Conservation (phyloP, 2,113 vertebrate species). For the Phaethornis superciliosus region DNA sequence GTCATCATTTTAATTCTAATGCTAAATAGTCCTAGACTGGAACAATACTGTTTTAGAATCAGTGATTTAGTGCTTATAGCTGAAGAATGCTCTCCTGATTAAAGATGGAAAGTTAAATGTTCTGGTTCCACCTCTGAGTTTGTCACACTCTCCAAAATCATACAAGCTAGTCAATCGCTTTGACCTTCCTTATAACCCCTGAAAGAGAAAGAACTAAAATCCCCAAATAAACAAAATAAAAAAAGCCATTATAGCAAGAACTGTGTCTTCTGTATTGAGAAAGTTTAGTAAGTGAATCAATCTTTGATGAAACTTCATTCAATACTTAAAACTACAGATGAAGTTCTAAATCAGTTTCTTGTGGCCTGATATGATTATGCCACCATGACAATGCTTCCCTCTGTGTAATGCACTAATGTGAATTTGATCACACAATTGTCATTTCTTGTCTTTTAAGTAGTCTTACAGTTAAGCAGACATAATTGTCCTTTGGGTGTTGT, state of each 20-base stretch:
- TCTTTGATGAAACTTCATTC: not conserved
- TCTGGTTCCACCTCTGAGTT: not conserved
- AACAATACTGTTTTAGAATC: not conserved
- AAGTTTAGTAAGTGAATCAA: not conserved
- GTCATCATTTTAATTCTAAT: constrained; percentile 27
- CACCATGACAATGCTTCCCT: not conserved
- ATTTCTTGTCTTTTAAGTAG: constrained; percentile 54
- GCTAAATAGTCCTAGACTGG: constrained; percentile 5
- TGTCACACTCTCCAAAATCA: not conserved
- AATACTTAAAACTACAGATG: not conserved
- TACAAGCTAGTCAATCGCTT: not conserved
- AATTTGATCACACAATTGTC: constrained; percentile 60
- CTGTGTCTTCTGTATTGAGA: not conserved
- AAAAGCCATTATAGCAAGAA: not conserved
- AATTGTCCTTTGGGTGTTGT: constrained; percentile 72
- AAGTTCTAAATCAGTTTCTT: not conserved
- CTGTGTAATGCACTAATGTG: not conserved
- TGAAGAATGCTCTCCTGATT: not conserved
- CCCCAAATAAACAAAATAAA: not conserved
- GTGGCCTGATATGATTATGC: not conserved
- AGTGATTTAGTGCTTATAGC: not conserved
- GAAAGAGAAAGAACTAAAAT: not conserved
- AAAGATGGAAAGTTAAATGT: not conserved
- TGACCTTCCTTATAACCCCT: accelerated
- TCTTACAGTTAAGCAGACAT: constrained; percentile 43